Conservation (phyloP, 2,888 invertebrate species). For the Pseudococcus jackbeardsleyi region DNA sequence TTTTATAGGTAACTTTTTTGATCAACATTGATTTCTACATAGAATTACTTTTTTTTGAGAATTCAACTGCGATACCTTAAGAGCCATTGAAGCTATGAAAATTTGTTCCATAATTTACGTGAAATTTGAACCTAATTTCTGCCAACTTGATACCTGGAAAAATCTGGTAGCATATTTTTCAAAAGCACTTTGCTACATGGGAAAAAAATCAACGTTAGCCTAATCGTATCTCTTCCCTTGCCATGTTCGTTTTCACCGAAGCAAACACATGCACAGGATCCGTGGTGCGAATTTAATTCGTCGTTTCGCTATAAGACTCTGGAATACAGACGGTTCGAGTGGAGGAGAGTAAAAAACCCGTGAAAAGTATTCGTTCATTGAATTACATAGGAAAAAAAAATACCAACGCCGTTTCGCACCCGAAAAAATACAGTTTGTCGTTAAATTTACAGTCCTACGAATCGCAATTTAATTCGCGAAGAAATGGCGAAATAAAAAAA, state of each 20-base stretch:
- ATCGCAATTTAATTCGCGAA: constrained; percentile 58
- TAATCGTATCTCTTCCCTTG: not conserved
- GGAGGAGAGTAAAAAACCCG: not conserved
- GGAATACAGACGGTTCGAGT: not conserved
- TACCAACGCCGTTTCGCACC: not conserved
- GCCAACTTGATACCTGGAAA: not conserved
- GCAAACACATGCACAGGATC: not conserved
- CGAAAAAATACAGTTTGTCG: constrained; percentile 44
- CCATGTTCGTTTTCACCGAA: constrained; percentile 14
- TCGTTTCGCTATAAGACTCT: not conserved
- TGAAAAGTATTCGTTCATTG: constrained; percentile 26
- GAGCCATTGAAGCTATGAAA: not conserved
- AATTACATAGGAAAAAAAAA: constrained; percentile 32
- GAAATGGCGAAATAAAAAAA: constrained; percentile 57
- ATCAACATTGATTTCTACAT: no score
- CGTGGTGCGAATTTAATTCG: constrained; percentile 44
- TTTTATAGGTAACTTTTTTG: no score
- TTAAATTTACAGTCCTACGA: constrained; percentile 58
- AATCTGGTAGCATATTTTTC: not conserved
- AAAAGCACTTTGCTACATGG: not conserved
- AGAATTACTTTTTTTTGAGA: no score
- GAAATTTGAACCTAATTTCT: not conserved
- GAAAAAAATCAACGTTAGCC: not conserved
- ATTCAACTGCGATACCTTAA: not conserved
- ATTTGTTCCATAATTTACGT: no score